Conservation (phyloP, 2,888 invertebrate species). For the Andrena bicolor region DNA sequence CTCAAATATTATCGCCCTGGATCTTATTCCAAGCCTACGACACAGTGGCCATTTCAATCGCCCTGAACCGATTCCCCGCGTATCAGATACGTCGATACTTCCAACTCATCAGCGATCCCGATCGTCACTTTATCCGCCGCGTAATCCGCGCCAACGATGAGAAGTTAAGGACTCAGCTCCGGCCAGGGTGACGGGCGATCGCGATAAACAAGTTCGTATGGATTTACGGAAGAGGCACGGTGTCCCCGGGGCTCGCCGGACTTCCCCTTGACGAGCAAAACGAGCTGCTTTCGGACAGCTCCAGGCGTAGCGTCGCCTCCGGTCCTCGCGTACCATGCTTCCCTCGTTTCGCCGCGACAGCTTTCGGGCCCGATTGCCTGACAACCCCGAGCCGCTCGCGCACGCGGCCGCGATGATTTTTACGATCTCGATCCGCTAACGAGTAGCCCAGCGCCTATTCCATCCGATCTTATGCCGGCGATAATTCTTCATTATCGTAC, state of each 20-base stretch:
- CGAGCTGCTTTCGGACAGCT: slow-evolving; percentile 66
- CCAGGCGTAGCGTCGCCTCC: slow-evolving; percentile 48
- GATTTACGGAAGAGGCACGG: slow-evolving; percentile 66
- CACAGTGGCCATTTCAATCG: neutral
- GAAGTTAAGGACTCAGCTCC: slow-evolving; percentile 58
- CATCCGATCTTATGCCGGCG: slow-evolving; percentile 78
- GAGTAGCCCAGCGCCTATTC: slow-evolving; percentile 79
- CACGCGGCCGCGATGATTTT: slow-evolving; percentile 78
- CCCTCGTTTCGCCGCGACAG: slow-evolving; percentile 41
- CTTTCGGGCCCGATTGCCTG: slow-evolving; percentile 55
- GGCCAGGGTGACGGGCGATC: slow-evolving; percentile 58
- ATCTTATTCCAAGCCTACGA: neutral
- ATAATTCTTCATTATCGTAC: slow-evolving; percentile 85
- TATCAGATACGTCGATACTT: slow-evolving; percentile 29
- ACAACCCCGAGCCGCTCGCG: slow-evolving; percentile 50
- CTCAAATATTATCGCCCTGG: too few relatives aligned
- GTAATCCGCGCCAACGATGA: slow-evolving; percentile 61
- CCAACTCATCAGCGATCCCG: slow-evolving; percentile 46
- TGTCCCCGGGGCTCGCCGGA: slow-evolving; percentile 21
- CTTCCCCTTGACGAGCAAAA: slow-evolving; percentile 62
- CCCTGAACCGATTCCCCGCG: neutral
- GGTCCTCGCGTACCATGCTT: slow-evolving; percentile 7
- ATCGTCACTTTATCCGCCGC: slow-evolving; percentile 36
- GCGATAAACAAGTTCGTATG: slow-evolving; percentile 70
- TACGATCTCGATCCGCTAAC: slow-evolving; percentile 82